A percentile compares a stretch with the other conserved stretches of the same genome.
Conservation (phyloP, 1,140 invertebrate genomes). For the Calephelis nemesis region DNA sequence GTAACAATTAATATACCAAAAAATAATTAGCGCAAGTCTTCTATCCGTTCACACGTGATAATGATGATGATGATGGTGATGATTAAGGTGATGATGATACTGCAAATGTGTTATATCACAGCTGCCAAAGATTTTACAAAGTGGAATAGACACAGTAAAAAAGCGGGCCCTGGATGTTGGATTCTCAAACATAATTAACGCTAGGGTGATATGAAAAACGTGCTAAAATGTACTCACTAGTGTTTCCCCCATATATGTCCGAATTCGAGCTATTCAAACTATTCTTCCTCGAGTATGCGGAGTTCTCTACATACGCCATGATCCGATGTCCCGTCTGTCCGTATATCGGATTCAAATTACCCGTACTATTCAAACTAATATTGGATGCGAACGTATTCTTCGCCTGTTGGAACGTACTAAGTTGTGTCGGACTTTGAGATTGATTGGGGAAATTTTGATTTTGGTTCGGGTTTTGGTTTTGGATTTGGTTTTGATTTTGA, state of each 20-base stretch:
- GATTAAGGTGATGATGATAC: no score
- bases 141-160: no score
- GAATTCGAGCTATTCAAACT: constrained; percentile 60
- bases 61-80: no score
- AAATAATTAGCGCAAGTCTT: no score
- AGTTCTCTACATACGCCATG: constrained; percentile 64
- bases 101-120: no score
- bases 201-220: not conserved
- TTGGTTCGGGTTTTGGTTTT: constrained; percentile 37
- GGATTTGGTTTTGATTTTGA: constrained; percentile 40
- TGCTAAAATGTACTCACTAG: constrained; percentile 38
- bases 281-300: constrained; percentile 61
- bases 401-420: constrained; percentile 79
- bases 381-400: constrained; percentile 65
- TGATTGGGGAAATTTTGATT: constrained; percentile 27
- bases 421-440: constrained; percentile 45
- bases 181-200: no score
- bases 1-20: no score
- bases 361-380: constrained; percentile 51
- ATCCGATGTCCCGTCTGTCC: constrained; percentile 71
- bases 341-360: constrained; percentile 75
- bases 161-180: no score
- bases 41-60: no score
- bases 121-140: no score
- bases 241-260: constrained; percentile 54